Evolutionary conservation across 2,113 vertebrate genomes (phyloP).

Genomic region (Cyanoliseus patagonus): DNA sequence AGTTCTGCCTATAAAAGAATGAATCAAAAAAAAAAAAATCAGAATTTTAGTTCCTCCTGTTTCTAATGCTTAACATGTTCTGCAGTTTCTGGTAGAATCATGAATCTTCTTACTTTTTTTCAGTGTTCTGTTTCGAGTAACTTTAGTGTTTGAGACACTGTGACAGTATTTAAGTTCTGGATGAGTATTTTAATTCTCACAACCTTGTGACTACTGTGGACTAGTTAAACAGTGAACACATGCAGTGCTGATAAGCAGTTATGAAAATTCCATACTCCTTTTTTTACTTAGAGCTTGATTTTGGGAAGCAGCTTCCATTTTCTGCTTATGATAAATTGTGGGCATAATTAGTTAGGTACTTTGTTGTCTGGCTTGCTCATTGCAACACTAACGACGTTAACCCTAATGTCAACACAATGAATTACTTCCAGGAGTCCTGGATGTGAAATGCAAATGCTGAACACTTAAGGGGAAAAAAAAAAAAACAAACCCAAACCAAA

Average conservation of each 20-base stretch:
- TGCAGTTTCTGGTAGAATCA: background rate
- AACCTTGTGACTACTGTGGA: too few species aligned
- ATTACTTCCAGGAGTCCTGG: background rate
- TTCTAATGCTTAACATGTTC: background rate
- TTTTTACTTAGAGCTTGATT: background rate
- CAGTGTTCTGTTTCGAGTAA: background rate
- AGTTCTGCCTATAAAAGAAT: constrained; percentile 41
- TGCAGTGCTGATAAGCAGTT: background rate
- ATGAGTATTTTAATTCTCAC: background rate
- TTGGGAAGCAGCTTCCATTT: background rate
- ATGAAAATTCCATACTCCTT: background rate
- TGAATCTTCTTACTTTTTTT: background rate
- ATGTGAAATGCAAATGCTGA: background rate
- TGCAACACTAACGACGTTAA: background rate
- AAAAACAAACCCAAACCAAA: background rate
- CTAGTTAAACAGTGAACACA: background rate
- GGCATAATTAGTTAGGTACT: background rate
- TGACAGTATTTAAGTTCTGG: background rate
- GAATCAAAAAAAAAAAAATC: background rate
- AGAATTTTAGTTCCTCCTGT: constrained; percentile 13
- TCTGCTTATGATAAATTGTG: background rate
- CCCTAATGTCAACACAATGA: background rate
- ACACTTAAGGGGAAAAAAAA: accelerated
- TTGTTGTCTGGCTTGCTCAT: background rate
- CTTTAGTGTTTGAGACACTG: background rate